A percentile compares a stretch with the other conserved stretches of the same genome.
These are phyloP conservation scores for Zosterops hypoxanthus DNA, from an alignment of 2,113 vertebrate species.

Conservation along the genomic window DNA sequence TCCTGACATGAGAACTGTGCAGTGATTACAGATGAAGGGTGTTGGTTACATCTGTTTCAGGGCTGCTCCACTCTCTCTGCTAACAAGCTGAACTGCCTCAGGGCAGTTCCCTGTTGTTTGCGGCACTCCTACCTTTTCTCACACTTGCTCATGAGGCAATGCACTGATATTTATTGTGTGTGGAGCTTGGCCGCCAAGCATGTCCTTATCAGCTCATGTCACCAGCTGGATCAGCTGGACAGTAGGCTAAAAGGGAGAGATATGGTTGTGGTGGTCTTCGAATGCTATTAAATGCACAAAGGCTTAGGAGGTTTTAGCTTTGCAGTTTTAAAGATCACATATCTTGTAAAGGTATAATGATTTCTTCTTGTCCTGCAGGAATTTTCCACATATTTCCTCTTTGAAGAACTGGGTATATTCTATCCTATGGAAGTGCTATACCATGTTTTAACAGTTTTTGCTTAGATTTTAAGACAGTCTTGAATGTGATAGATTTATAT, in stretches of 20 bases:
- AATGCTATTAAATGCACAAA: background rate
- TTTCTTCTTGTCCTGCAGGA: background rate
- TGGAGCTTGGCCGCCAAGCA: conserved; percentile 2
- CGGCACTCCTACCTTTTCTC: conserved; percentile 66
- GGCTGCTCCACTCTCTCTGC: conserved; percentile 1
- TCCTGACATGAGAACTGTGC: conserved; percentile 61
- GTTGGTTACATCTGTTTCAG: conserved; percentile 62
- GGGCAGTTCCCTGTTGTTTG: conserved; percentile 61
- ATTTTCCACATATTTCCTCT: background rate
- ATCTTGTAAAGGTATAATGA: background rate
- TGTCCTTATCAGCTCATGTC: background rate
- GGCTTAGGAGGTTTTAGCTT: background rate
- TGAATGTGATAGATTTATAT: background rate
- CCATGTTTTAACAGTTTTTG: background rate
- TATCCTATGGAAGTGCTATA: background rate
- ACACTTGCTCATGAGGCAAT: conserved; percentile 32
- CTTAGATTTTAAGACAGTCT: background rate
- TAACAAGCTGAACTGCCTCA: conserved; percentile 69
- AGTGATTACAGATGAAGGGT: conserved; percentile 63
- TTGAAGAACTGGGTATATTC: background rate
- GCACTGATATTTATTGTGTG: conserved; percentile 18
- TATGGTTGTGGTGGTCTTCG: background rate
- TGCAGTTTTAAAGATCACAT: background rate
- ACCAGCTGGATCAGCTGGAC: conserved; percentile 50
- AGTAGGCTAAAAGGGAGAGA: background rate